Percentiles rank a stretch among this genome's conserved stretches.
phyloP scores from a whole-genome alignment of 2,888 invertebrate genomes.

The Drosophila nr. perissopoda region DNA sequence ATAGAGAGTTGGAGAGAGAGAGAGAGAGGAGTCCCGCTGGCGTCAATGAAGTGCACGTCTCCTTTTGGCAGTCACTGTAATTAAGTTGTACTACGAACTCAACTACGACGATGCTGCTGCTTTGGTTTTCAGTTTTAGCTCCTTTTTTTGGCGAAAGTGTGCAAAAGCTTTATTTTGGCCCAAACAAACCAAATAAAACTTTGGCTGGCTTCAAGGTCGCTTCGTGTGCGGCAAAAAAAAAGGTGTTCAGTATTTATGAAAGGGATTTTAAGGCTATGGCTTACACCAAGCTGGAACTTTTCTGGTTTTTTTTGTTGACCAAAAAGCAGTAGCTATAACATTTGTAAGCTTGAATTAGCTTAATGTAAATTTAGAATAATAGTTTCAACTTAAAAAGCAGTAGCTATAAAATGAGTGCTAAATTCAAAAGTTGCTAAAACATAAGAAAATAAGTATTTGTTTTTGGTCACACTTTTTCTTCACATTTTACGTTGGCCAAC shows the following conservation, averaged over 20 bases:
- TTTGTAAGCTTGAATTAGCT: background rate
- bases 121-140: conserved; percentile 34
- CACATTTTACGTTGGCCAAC: conserved; percentile 10
- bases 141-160: conserved; percentile 10
- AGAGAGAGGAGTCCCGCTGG: background rate
- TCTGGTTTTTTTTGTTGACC: background rate
- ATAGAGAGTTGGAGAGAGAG: background rate
- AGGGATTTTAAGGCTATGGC: background rate
- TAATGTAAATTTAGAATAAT: background rate
- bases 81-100: conserved; percentile 76
- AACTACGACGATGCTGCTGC: conserved; percentile 21
- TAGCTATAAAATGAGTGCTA: background rate
- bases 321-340: background rate
- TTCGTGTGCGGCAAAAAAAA: conserved; percentile 9
- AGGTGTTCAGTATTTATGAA: background rate
- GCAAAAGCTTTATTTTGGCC: conserved; percentile 23
- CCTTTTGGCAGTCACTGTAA: conserved; percentile 65
- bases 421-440: background rate
- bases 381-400: background rate
- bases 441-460: background rate
- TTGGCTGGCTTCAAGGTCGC: conserved; percentile 57
- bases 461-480: background rate
- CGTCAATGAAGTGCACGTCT: conserved; percentile 39
- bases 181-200: conserved; percentile 32
- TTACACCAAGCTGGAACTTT: background rate